These are phyloP conservation scores for Aphodius sticticus DNA, from an alignment of 2,888 invertebrate genomes.

Conservation along the genomic window DNA sequence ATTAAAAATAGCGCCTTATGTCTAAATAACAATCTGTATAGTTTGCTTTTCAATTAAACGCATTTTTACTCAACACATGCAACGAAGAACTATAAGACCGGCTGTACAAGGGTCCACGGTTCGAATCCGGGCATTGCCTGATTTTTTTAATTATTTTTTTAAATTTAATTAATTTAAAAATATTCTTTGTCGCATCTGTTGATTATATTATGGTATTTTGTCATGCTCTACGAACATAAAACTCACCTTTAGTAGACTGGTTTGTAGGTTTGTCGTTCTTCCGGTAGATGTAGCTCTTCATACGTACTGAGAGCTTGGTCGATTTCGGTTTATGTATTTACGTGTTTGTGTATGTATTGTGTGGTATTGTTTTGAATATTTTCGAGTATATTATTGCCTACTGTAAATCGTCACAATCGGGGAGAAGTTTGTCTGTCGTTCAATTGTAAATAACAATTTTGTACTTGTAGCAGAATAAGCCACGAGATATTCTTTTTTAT, in stretches of 20 bases:
- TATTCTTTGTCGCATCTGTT: neutral
- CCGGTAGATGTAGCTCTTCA: slow-evolving; percentile 10
- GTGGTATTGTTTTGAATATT: neutral
- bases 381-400: neutral
- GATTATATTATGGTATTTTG: neutral
- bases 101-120: too few relatives aligned
- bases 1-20: too few relatives aligned
- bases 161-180: neutral
- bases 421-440: neutral
- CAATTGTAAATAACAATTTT: neutral
- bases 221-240: slow-evolving; percentile 12
- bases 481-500: slow-evolving; percentile 42
- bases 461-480: neutral
- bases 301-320: slow-evolving; percentile 45
- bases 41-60: too few relatives aligned
- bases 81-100: too few relatives aligned
- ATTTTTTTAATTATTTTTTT: too few relatives aligned
- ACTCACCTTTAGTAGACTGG: slow-evolving; percentile 20
- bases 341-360: slow-evolving; percentile 8
- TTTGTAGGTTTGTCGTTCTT: neutral
- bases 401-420: neutral
- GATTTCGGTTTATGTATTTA: slow-evolving; percentile 31
- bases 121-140: too few relatives aligned
- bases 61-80: too few relatives aligned
- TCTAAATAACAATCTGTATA: too few relatives aligned